A percentile compares a stretch with the other conserved stretches of the same genome.
These are phyloP conservation scores for Lutjanus erythropterus DNA, from an alignment of 2,113 vertebrate species.

Conservation along the genomic window DNA sequence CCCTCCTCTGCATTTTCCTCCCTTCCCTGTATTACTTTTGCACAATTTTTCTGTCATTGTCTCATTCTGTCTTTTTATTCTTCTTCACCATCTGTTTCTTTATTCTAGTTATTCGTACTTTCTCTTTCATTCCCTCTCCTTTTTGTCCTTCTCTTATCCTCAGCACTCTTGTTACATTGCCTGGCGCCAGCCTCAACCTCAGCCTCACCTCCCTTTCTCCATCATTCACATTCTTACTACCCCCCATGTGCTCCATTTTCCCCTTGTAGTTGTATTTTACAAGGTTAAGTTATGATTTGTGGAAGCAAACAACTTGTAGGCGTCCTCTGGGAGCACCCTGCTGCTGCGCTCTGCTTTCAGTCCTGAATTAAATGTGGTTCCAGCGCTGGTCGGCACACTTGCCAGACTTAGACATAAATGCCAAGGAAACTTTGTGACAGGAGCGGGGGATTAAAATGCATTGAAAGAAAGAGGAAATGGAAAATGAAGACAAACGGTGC, in stretches of 20 bases:
- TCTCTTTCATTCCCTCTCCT: too few species aligned
- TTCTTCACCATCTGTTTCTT: not conserved
- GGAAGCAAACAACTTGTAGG: constrained; percentile 52
- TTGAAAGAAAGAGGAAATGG: constrained; percentile 19
- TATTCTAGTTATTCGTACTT: not conserved
- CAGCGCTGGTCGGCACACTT: not conserved
- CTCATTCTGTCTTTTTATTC: not conserved
- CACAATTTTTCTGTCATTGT: constrained; percentile 23
- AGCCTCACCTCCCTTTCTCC: not conserved
- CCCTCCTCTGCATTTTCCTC: constrained; percentile 61
- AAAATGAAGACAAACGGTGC: constrained; percentile 8
- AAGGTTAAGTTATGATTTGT: constrained; percentile 62
- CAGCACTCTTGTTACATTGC: not conserved
- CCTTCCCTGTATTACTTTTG: constrained; percentile 18
- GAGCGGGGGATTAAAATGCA: constrained; percentile 30
- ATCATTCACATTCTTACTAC: not conserved
- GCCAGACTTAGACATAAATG: constrained; percentile 43
- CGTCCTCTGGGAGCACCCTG: constrained; percentile 34
- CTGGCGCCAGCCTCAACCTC: not conserved
- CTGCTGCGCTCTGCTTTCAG: constrained; percentile 18
- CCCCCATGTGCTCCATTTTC: not conserved
- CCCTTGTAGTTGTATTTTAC: constrained; percentile 43
- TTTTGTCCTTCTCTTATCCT: not conserved
- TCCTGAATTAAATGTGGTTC: constrained; percentile 37
- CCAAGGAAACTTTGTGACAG: constrained; percentile 32